A percentile compares a stretch with the other conserved stretches of the same genome.
These are phyloP conservation scores for Buathra laborator DNA, from an alignment of 2,888 invertebrate species.

Conservation along the genomic window DNA sequence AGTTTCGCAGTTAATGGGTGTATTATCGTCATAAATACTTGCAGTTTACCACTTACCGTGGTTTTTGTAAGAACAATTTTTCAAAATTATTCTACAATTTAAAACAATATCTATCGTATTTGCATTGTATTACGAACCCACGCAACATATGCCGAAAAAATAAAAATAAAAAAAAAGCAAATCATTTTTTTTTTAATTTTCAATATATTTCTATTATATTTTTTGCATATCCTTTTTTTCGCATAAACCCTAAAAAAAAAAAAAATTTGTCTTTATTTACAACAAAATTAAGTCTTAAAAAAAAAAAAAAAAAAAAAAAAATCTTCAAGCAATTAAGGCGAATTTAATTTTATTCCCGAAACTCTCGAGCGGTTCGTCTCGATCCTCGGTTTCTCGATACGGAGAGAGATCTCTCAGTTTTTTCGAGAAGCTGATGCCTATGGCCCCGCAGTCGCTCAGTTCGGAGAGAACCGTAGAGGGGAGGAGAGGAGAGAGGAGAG, in stretches of 20 bases:
- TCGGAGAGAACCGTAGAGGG: conserved; percentile 10
- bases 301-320: not conserved
- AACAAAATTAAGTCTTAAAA: not conserved
- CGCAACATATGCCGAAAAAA: too few relatives aligned
- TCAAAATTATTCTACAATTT: not conserved
- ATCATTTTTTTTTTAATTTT: too few relatives aligned
- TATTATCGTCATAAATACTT: not conserved
- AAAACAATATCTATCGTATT: too few relatives aligned
- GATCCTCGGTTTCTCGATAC: conserved; percentile 52
- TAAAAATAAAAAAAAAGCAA: too few relatives aligned
- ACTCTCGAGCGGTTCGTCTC: not conserved
- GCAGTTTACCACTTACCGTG: not conserved
- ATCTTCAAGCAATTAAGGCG: not conserved
- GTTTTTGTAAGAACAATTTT: not conserved
- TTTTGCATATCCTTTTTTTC: too few relatives aligned
- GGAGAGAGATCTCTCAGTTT: conserved; percentile 55
- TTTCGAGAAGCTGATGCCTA: conserved; percentile 50
- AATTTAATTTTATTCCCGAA: not conserved
- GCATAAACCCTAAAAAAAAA: not conserved
- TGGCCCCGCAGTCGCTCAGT: conserved; percentile 21
- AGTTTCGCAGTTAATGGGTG: not conserved
- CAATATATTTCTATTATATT: too few relatives aligned
- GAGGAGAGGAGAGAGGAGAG: conserved; percentile 38
- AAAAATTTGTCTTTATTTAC: too few relatives aligned
- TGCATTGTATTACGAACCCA: too few relatives aligned